A percentile compares a stretch with the other conserved stretches of the same genome.
Conservation (phyloP, 2,113 vertebrate species). For the Seriola rivoliana region DNA sequence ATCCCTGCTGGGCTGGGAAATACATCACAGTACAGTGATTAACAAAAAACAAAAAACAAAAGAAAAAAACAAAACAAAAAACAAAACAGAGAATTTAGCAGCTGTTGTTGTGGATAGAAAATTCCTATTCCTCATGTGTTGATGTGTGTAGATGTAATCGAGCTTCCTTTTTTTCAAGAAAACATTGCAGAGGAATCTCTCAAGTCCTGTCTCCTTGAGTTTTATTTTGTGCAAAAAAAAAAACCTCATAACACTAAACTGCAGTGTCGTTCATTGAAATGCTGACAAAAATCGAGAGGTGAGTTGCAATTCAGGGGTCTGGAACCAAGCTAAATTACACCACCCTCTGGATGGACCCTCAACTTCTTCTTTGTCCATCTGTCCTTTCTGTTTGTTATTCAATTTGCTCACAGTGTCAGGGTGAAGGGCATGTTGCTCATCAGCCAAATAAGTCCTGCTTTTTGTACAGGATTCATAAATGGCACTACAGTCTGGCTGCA, state of each 20-base stretch:
- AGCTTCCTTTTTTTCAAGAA: not conserved
- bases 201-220: not conserved
- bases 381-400: constrained; percentile 45
- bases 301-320: constrained; percentile 6
- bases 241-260: not conserved
- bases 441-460: constrained; percentile 26
- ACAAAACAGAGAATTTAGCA: not conserved
- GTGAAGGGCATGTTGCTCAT: constrained; percentile 38
- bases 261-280: not conserved
- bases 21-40: constrained; percentile 6
- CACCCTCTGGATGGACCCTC: constrained; percentile 24
- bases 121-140: not conserved
- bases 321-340: constrained; percentile 27
- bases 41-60: not conserved
- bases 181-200: constrained; percentile 5
- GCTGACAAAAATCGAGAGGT: too few species aligned
- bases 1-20: not conserved
- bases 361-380: constrained; percentile 39
- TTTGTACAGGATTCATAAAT: constrained; percentile 12
- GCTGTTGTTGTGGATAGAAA: not conserved
- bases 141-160: not conserved
- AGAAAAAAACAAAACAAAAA: not conserved
- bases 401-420: constrained; percentile 44
- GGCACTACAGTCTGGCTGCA: not conserved
- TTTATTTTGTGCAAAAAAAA: constrained; percentile 12